Base-by-base conservation (phyloP, 2,888 invertebrate genomes). In the Sarcophaga caerulescens region DNA sequence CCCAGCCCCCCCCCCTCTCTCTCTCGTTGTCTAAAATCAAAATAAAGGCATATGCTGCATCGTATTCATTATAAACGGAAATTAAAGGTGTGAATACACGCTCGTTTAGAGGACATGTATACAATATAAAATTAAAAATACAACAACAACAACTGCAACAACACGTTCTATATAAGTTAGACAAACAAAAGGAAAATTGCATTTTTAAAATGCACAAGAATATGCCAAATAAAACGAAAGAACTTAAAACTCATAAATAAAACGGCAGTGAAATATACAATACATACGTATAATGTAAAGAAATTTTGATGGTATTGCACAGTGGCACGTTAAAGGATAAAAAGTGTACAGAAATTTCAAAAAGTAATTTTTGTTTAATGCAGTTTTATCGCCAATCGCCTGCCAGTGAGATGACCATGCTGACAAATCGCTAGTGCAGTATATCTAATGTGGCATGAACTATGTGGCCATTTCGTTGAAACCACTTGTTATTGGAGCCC, bases 31-130 rank as follows among this genome's bases (percentile, higher is more conserved):
- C 62, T 35, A 21, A 45, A 19, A 45, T 57, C 23, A 57, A 74
- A 35, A 76, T 65, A 19, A 21, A 62, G 66, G 57, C 70, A 82
- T 81, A 60, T 74, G 68, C 68, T 59, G 68, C 68, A 74, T 8
- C 35, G 35, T 47, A 47, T 68, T 81, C 65, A 81, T 75, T 71
- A 70, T 47, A 71, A 79, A 45, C 85, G 82, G 82, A 85, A 76
- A 82, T 80, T 79, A 73, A 79, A 82, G 79, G 85, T 82, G 82
- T 82, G 82, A 80, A 82, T 25, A 25, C 44, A 75, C 2, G 35
- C 35, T 35, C 35, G 47, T 77, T 76, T 82, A 47, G 52, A 77
- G 44, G 12, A 73, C 44, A 5, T n/a, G 69, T 78, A 68, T 73
- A 57, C 44, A 60, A 80, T 68, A 21, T 35, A 70, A 76, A 71